Percentiles rank a stretch among this genome's conserved stretches.
Conservation (phyloP, 2,888 invertebrate genomes). For the Sminthurides aquaticus region DNA sequence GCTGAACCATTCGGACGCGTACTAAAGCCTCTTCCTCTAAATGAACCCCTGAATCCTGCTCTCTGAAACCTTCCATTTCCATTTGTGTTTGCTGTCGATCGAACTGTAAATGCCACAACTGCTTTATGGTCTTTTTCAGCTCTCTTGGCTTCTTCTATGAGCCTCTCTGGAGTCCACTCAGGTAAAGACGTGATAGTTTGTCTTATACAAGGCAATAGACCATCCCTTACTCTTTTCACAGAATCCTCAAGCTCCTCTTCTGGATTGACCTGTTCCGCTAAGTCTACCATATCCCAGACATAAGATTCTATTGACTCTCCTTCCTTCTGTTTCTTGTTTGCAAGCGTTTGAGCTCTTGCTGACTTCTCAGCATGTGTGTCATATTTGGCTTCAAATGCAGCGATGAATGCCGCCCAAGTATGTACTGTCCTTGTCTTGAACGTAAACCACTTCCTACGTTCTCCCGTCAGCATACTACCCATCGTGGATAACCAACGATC, state of each 20-base stretch:
- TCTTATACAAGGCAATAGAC: too few species aligned
- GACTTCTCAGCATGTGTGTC: too few species aligned
- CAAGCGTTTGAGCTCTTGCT: too few species aligned
- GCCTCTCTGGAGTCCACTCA: slow-evolving; percentile 6
- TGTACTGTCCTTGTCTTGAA: background rate
- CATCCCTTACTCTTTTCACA: slow-evolving; percentile 9
- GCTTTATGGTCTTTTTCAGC: background rate
- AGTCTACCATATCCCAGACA: slow-evolving; percentile 11
- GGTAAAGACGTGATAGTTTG: background rate
- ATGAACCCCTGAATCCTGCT: background rate
- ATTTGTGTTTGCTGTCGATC: too few species aligned
- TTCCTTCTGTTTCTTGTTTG: too few species aligned
- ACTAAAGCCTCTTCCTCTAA: background rate
- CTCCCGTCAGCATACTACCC: background rate
- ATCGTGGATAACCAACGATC: slow-evolving; percentile 7
- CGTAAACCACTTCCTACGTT: slow-evolving; percentile 14
- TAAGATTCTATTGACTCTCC: slow-evolving; percentile 6
- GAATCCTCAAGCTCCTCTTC: too few species aligned
- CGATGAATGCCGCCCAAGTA: background rate
- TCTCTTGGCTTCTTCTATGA: background rate
- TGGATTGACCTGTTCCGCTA: slow-evolving; percentile 9
- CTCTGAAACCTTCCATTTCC: too few species aligned
- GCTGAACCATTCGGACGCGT: too few species aligned
- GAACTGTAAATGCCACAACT: background rate
- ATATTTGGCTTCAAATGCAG: background rate